Evolutionary conservation across 2,797 vertebrate genomes (phyloP), one percentile per base, ranked within the genome.

Genomic region (Thripadectes ignobilis): DNA sequence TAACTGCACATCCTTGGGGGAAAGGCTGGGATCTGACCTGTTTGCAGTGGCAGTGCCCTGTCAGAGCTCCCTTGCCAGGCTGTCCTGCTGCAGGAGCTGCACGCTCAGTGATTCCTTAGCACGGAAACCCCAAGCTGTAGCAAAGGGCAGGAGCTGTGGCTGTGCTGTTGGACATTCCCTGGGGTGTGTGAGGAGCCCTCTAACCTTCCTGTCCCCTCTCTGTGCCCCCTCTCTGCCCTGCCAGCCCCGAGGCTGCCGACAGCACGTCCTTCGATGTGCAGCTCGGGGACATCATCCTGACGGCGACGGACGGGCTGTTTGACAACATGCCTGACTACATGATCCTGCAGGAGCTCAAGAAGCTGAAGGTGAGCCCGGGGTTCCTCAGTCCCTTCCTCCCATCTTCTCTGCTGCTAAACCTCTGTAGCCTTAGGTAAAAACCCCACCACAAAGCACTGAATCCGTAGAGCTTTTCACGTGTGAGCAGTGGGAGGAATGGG

Each of bases 291-390:
- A 99, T 99, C 96, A 99, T 99, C 96, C 98, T 99, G 94, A 99
- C 99, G 0, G 99, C 99, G 10, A 99, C 99, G 4, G 99, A 99
- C 2, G 99, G 99, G 10, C 99, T 99, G n/a, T 99, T 99, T 51
- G 99, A 99, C 98, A 99, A 99, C 98, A 99, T 99, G 99, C 99
- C 99, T 5, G 99, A 99, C 97, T 99, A 99, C 94, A 99, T 99
- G 99, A 99, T 99, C 93, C 98, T 99, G 93, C 99, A 99, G 93
- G 99, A 99, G 98, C 96, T 99, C 55, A 99, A 99, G 95, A 99
- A 99, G 94, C 98, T 99, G 67, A 99, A 99, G 98, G 99, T 99
- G 96, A 91, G 85, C 1, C 5, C 21, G 11, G 46, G 15, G 12
- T 0, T 52, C 27, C 65, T 7, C n/a, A 14, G 12, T 6, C 19